Base-by-base conservation (phyloP, 2,888 invertebrate species). In the Sepiola atlantica region DNA sequence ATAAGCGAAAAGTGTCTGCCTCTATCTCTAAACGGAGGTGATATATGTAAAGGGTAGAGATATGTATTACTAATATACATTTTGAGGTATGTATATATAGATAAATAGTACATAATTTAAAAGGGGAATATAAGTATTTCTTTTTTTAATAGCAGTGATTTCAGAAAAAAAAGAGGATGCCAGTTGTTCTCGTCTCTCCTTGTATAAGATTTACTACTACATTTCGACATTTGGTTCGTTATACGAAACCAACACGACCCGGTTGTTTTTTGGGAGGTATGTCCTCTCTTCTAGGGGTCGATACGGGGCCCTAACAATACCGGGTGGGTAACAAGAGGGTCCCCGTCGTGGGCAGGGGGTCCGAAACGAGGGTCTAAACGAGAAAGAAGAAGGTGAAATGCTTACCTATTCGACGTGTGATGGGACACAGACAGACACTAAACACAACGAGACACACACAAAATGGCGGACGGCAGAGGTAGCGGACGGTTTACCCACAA, bases 381-480 rank as follows among this genome's bases (percentile, higher is more conserved):
- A 55, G 54, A 55, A 92, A 92, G 55, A 92, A 92, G 92, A 55
- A 55, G 45, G 92, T 18, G 77, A 77, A 77, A 77, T 92, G 92
- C 92, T 92, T 92, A 92, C 92, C 92, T 92, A 92, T 92, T 92
- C 92, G 92, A 92, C 92, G 92, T 92, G 92, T 55, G 77, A 32
- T 77, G 77, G 92, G 92, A 92, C 92, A 92, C 54, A 92, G 92
- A 92, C 92, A 92, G 92, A 92, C 92, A 92, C 92, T 92, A 92
- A 92, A 45, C 54, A 92, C 92, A 92, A 92, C 92, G 92, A 92
- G 92, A 92, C 92, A 92, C 92, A 92, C 54, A 92, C 92, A 92
- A 92, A 92, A 92, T 92, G 92, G 92, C 92, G 92, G 92, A 92
- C 92, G 92, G 92, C 92, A 54, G 92, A 45, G 92, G 92, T 92